Percentiles rank a stretch among this genome's conserved stretches.
phyloP scores from a whole-genome alignment of 2,888 invertebrate species.

The Cabera pusaria region DNA sequence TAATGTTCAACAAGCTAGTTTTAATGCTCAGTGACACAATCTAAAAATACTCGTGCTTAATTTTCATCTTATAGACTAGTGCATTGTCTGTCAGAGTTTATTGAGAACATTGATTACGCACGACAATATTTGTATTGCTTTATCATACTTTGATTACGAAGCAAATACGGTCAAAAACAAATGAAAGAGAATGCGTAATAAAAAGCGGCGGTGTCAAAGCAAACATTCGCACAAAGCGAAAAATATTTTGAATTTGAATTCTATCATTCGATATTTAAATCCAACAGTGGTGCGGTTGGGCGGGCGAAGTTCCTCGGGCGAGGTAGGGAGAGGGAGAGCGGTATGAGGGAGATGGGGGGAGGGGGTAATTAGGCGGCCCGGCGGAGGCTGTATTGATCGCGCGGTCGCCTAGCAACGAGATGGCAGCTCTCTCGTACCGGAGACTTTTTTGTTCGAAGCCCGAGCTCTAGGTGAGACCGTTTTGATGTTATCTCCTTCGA shows the following conservation, averaged over 20 bases:
- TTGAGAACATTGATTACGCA: too few species aligned
- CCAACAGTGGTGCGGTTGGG: slow-evolving; percentile 63
- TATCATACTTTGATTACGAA: too few species aligned
- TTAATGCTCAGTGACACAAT: too few species aligned
- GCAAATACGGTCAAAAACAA: slow-evolving; percentile 9
- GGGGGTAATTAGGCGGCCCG: slow-evolving; percentile 80
- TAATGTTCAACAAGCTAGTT: too few species aligned
- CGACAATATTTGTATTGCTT: too few species aligned
- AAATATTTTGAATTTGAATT: slow-evolving; percentile 78
- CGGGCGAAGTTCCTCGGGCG: slow-evolving; percentile 59
- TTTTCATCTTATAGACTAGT: too few species aligned
- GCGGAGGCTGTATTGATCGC: slow-evolving; percentile 82
- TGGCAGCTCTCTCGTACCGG: slow-evolving; percentile 75
- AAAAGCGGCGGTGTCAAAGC: slow-evolving; percentile 50
- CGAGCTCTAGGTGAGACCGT: slow-evolving; percentile 71
- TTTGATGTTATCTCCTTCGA: slow-evolving; percentile 73
- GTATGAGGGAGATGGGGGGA: slow-evolving; percentile 33
- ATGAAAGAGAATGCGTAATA: slow-evolving; percentile 20
- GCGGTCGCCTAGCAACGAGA: slow-evolving; percentile 78
- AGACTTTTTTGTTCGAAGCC: slow-evolving; percentile 67
- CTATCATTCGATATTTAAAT: slow-evolving; percentile 82
- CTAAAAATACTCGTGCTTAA: too few species aligned
- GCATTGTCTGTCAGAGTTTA: too few species aligned
- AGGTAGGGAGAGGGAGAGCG: slow-evolving; percentile 35
- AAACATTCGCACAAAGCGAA: slow-evolving; percentile 68